phyloP scores from a whole-genome alignment of 2,113 vertebrate genomes.

The Dipodomys stephensi region DNA sequence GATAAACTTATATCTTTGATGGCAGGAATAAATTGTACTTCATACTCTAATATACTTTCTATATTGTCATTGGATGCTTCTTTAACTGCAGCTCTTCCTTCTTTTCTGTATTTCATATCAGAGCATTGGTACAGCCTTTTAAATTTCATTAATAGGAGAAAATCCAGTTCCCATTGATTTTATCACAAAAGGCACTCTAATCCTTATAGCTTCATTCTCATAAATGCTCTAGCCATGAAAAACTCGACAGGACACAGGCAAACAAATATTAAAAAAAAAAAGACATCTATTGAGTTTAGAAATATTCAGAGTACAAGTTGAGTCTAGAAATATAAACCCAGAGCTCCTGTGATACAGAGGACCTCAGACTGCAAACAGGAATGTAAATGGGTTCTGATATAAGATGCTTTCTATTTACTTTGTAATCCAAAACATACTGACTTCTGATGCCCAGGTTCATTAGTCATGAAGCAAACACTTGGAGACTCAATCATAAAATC shows the following conservation, averaged over 20 bases:
- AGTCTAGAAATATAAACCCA: neutral
- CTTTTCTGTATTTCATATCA: slow-evolving; percentile 20
- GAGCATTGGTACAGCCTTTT: slow-evolving; percentile 61
- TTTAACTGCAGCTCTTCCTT: neutral
- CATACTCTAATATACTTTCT: slow-evolving; percentile 34
- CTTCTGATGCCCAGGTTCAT: neutral
- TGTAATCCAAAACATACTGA: no score
- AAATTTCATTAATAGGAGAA: slow-evolving; percentile 76
- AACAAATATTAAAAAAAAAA: neutral
- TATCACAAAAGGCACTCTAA: slow-evolving; percentile 81
- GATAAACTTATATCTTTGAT: slow-evolving; percentile 2
- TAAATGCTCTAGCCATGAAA: neutral
- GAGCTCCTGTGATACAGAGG: neutral
- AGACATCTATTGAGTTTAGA: neutral
- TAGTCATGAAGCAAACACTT: neutral
- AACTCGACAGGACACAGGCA: neutral
- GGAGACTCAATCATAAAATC: neutral
- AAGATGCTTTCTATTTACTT: neutral
- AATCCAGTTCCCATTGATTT: slow-evolving; percentile 69
- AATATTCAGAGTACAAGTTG: neutral
- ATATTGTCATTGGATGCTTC: slow-evolving; percentile 43
- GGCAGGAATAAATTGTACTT: slow-evolving; percentile 4
- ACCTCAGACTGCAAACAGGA: neutral
- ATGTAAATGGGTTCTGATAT: no score
- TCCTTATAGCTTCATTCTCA: slow-evolving; percentile 81